Base-by-base conservation (phyloP, 2,797 vertebrate genomes). In the Hemibagrus guttatus region DNA sequence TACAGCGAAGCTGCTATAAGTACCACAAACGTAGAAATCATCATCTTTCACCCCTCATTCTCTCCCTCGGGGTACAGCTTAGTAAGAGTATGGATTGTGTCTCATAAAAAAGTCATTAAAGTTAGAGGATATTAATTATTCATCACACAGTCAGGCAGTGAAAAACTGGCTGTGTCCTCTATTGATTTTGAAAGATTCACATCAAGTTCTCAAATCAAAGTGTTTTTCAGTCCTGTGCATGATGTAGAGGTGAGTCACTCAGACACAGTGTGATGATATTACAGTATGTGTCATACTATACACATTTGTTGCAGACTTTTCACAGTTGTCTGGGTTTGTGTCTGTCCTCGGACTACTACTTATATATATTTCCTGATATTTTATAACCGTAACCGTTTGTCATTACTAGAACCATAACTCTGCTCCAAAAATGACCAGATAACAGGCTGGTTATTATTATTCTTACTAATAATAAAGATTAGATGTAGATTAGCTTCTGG, bases 31-130 rank as follows among this genome's bases (percentile, higher is more conserved):
- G 52, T 46, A 86, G 42, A 83, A 64, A 78, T 81, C 56, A 59
- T 39, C 72, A 69, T 86, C 63, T 85, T 74, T 82, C 26, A 52
- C 72, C 31, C 58, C 54, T 76, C 46, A 75, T 86, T 72, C 72
- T 54, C 54, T 87, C 74, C 76, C 79, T 28, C 21, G 85, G 84
- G 86, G 87, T 71, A 87, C 28, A 78, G 84, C 81, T 35, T 68
- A 83, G 75, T 89, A 81, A 89, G 87, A 80, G 74, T 90, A 89
- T 89, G 86, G 81, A 89, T 90, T 76, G 86, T 74, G 59, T 75
- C 86, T 90, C 68, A 88, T 91, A 90, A 90, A 91, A 90, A 28
- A 90, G 86, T 89, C 68, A 91, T 91, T 89, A 85, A 91, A 89
- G 63, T 89, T 86, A 80, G 84, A 87, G 87, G 58, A 74, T 69